Base-by-base conservation (phyloP, 2,113 vertebrate species). In the Spheniscus mendiculus region DNA sequence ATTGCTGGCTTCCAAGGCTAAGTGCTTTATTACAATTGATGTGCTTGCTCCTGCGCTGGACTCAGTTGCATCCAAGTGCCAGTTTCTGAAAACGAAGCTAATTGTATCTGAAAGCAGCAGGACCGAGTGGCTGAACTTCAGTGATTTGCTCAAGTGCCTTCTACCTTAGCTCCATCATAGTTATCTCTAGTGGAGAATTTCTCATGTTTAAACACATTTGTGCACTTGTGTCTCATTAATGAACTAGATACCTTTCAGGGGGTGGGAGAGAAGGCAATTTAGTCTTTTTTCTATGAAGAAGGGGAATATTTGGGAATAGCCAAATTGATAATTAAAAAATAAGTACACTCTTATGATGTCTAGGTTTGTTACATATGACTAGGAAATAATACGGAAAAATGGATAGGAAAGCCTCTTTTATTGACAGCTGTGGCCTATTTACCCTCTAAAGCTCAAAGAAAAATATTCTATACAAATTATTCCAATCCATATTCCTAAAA, bases 81-180 rank as follows among this genome's bases (percentile, higher is more conserved):
- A 98, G 23, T 77, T 93, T 77, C 81, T 99, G 74, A 96, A 97
- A 94, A 97, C 55, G 5, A 99, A 98, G 89, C 69, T 98, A n/a
- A 90, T 98, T 23, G 83, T 99, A 65, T 98, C 98, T 62, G 73
- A 93, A 50, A 92, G 50, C 14, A 90, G 45, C 71, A 96, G 95
- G 70, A 83, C 93, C 0, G 96, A 98, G 21, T 98, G 98, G 98
- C 97, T 98, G 77, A 98, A 84, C 89, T 97, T 98, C 77, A 93
- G 90, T 15, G 94, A 98, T 36, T 90, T 98, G 61, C 93, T 98
- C 82, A 94, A 86, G 97, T 96, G 50, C 26, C 52, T 72, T 69
- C 45, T 19, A 6, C 47, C 15, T 40, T 34, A 42, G n/a, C 15
- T 40, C 22, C n/a, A 40, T 20, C 10, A 15, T 10, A 27, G 12